Conservation (phyloP, 1,140 invertebrate species). For the Papilio helenus region DNA sequence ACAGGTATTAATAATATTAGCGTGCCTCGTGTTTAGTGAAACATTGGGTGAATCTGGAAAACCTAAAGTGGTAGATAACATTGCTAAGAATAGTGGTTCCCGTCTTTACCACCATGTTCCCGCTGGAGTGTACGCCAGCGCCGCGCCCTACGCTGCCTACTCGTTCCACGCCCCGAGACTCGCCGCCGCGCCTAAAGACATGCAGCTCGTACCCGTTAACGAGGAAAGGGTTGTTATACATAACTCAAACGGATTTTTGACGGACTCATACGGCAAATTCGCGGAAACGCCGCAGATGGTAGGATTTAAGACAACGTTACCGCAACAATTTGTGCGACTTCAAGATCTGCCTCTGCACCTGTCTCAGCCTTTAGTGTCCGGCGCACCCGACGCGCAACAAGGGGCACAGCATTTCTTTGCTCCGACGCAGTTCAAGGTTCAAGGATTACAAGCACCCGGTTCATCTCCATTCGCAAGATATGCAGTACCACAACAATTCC, state of each 20-base stretch:
- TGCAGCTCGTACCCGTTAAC: constrained; percentile 60
- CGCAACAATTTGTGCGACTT: constrained; percentile 72
- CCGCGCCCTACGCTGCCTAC: constrained; percentile 65
- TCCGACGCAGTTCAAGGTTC: constrained; percentile 54
- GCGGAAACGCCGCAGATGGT: constrained; percentile 57
- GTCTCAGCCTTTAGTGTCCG: constrained; percentile 65
- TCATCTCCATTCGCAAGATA: constrained; percentile 47
- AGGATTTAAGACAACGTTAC: constrained; percentile 62
- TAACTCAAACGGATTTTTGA: constrained; percentile 63
- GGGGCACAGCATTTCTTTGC: constrained; percentile 60
- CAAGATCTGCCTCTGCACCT: constrained; percentile 72
- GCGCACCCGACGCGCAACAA: constrained; percentile 58
- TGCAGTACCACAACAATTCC: constrained; percentile 52
- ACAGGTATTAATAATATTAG: constrained; percentile 60
- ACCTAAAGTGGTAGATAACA: constrained; percentile 56
- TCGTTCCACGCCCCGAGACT: constrained; percentile 65
- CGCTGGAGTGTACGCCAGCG: constrained; percentile 67
- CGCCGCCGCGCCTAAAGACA: constrained; percentile 50
- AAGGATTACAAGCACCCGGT: constrained; percentile 52
- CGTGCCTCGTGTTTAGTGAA: constrained; percentile 56
- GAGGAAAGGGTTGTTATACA: constrained; percentile 54
- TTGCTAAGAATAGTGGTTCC: constrained; percentile 62
- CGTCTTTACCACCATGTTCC: constrained; percentile 67
- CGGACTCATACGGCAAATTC: constrained; percentile 74
- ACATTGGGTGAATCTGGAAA: constrained; percentile 48